These are phyloP conservation scores for Berghia stephanieae DNA, from an alignment of 1,140 invertebrate genomes.

Conservation along the genomic window DNA sequence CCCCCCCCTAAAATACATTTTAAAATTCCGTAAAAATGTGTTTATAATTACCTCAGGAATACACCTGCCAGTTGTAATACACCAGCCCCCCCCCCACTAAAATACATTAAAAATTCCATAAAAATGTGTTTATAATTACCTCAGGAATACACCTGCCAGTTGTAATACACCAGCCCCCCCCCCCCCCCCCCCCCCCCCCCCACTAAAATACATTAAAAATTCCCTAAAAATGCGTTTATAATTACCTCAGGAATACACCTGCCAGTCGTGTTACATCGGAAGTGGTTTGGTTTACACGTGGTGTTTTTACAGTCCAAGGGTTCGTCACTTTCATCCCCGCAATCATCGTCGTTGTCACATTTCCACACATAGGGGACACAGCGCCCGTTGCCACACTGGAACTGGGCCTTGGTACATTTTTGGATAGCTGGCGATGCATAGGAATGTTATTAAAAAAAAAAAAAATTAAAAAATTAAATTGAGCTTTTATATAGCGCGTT, in stretches of 20 bases:
- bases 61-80: conserved; percentile 3
- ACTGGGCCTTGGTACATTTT: conserved; percentile 90
- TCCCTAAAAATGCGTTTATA: no score
- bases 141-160: conserved; percentile 12
- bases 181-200: no score
- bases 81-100: no score
- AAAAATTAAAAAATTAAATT: no score
- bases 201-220: no score
- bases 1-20: no score
- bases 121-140: no score
- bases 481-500: no score
- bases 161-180: no score
- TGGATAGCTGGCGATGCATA: conserved; percentile 57
- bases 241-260: conserved; percentile 73
- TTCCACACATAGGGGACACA: conserved; percentile 92
- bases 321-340: conserved; percentile 82
- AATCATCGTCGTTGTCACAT: conserved; percentile 93
- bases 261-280: conserved; percentile 46
- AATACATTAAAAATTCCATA: no score
- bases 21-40: no score
- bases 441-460: not conserved
- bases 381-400: conserved; percentile 89
- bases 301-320: conserved; percentile 66
- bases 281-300: conserved; percentile 63
- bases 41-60: no score